phyloP scores from a whole-genome alignment of 2,113 vertebrate species.

The Xyliphius kryptos region DNA sequence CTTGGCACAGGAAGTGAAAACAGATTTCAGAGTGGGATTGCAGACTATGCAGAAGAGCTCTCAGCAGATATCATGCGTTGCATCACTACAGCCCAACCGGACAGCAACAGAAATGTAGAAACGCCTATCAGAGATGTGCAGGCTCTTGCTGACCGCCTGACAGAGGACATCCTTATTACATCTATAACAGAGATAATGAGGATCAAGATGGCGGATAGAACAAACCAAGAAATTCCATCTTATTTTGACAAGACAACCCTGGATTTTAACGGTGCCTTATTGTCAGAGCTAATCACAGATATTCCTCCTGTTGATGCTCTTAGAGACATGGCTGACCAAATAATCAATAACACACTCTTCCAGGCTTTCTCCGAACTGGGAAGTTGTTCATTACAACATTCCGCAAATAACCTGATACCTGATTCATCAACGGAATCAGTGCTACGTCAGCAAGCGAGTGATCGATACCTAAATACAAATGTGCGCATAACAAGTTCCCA shows the following conservation, averaged over 20 bases:
- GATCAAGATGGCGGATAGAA: background rate
- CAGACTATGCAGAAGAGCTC: constrained; percentile 49
- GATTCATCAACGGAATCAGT: background rate
- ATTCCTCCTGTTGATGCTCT: constrained; percentile 19
- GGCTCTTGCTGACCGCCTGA: constrained; percentile 40
- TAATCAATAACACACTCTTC: constrained; percentile 29
- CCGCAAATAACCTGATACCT: constrained; percentile 3
- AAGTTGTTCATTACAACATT: constrained; percentile 10
- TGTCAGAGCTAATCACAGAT: constrained; percentile 1
- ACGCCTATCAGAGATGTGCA: constrained; percentile 29
- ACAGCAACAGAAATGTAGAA: too few relatives aligned
- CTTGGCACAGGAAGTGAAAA: background rate
- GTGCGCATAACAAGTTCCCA: too few relatives aligned
- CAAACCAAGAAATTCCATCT: background rate
- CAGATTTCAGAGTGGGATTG: constrained; percentile 12
- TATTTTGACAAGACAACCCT: constrained; percentile 12
- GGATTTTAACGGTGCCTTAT: background rate
- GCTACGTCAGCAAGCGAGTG: background rate
- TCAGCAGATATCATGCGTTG: constrained; percentile 47
- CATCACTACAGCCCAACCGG: constrained; percentile 12
- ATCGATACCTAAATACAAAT: background rate
- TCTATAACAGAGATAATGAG: constrained; percentile 46
- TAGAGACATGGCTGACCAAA: constrained; percentile 29
- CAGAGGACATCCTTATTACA: constrained; percentile 46
- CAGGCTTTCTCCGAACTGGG: constrained; percentile 31